Evolutionary conservation across 2,888 invertebrate genomes (phyloP), one percentile per base, ranked within the genome.

Genomic region (Pantelozetes paolii): DNA sequence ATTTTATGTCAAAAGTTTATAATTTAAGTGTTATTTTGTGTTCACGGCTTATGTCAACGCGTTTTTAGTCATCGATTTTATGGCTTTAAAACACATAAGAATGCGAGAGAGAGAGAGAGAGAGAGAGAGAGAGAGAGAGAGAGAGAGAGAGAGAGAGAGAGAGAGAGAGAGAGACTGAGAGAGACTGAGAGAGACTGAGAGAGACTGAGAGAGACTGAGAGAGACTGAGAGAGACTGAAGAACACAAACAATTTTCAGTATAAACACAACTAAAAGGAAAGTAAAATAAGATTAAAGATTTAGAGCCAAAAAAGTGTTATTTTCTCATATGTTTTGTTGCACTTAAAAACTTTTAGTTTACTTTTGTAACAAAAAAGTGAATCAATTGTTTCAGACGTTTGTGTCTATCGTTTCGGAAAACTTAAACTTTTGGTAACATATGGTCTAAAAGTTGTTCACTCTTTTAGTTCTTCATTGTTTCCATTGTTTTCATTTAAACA

Each of bases 221-320:
- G 13, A 13, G 13, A n/a, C n/a, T 48, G n/a, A 57, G 13, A 23
- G 32, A 20, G n/a, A 36, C 18, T 23, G 64, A 3, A 64, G 9
- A 30, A 36, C 36, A 64, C 30, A 64, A 36, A 64, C 36, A 64
- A 64, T 64, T 64, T 18, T 15, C 64, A 36, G n/a, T 36, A 62
- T n/a, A 45, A 8, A 1, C 1, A 57, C 26, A 57, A 23, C 57
- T 26, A 32, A 62, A 64, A 64, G 36, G 9, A 64, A 64, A 36
- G 36, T 36, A 64, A 64, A 64, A 64, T 64, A 64, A 64, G 64
- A 64, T 64, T 64, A 64, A 64, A 64, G 64, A 64, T 64, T 64
- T 64, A 64, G 23, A 64, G 8, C 32, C n/a, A 6, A 64, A 64
- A 64, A 64, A n/a, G n/a, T n/a, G 64, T 64, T 32, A 36, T 57